Percentiles rank a stretch among this genome's conserved stretches.
phyloP scores from a whole-genome alignment of 2,888 invertebrate species.

The Hydrotaea diabolus region DNA sequence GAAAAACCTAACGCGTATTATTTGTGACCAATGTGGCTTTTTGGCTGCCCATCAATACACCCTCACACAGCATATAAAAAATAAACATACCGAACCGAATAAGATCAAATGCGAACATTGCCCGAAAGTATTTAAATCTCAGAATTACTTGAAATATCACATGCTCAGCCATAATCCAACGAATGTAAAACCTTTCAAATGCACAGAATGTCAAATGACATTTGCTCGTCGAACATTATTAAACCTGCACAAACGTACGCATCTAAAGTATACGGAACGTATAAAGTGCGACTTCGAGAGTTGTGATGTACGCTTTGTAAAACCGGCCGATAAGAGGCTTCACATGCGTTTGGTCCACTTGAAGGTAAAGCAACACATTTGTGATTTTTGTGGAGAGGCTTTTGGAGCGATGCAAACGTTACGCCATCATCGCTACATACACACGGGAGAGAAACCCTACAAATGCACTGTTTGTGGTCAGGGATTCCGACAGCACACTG shows the following conservation, averaged over 20 bases:
- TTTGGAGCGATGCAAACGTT: conserved; percentile 67
- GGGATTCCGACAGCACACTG: conserved; percentile 66
- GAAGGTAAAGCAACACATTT: conserved; percentile 66
- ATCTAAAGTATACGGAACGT: conserved; percentile 62
- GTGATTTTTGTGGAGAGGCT: conserved; percentile 65
- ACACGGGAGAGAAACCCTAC: conserved; percentile 69
- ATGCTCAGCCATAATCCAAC: conserved; percentile 61
- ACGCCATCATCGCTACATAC: conserved; percentile 68
- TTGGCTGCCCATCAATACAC: conserved; percentile 56
- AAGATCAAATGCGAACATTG: conserved; percentile 64
- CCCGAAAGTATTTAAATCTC: conserved; percentile 61
- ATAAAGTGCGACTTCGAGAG: conserved; percentile 65
- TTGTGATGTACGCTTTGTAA: conserved; percentile 65
- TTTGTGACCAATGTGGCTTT: conserved; percentile 67
- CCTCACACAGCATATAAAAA: conserved; percentile 58
- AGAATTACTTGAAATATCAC: conserved; percentile 65
- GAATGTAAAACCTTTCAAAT: conserved; percentile 62
- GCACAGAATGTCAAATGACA: conserved; percentile 60
- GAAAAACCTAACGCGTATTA: conserved; percentile 16
- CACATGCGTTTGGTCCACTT: conserved; percentile 66
- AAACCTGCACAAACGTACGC: conserved; percentile 64
- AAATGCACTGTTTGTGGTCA: conserved; percentile 67
- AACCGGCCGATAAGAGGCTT: conserved; percentile 61
- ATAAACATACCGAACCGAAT: conserved; percentile 52
- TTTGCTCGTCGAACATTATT: conserved; percentile 64